A percentile compares a stretch with the other conserved stretches of the same genome.
phyloP scores from a whole-genome alignment of 2,113 vertebrate species.

The Chaetura pelagica region DNA sequence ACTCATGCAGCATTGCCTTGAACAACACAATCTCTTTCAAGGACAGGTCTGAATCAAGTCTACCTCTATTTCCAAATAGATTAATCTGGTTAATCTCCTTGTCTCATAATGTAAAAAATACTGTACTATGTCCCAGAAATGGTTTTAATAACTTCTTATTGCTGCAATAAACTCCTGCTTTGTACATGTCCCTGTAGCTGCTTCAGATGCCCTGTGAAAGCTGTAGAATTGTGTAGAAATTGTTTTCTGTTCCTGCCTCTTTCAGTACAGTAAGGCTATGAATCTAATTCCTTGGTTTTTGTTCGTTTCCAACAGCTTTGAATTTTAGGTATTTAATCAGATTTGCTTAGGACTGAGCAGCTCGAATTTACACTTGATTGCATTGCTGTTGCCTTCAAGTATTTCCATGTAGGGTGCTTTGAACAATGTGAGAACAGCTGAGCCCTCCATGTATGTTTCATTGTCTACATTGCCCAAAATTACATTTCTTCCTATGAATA shows the following conservation, averaged over 20 bases:
- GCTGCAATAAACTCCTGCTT: neutral
- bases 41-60: constrained; percentile 11
- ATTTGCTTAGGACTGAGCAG: neutral
- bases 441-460: neutral
- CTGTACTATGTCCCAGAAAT: neutral
- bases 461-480: neutral
- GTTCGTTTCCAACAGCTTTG: neutral
- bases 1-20: constrained; percentile 23
- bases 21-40: neutral
- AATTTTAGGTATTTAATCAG: neutral
- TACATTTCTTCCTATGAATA: neutral
- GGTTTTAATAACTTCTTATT: constrained; percentile 19
- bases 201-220: neutral
- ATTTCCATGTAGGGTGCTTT: neutral
- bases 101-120: neutral
- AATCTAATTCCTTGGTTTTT: neutral
- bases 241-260: neutral
- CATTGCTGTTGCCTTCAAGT: neutral
- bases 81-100: neutral
- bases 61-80: neutral
- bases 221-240: neutral
- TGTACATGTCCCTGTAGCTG: neutral
- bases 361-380: neutral
- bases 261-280: neutral
- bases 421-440: neutral